Percentiles rank a stretch among this genome's conserved stretches.
phyloP scores from a whole-genome alignment of 2,113 vertebrate genomes.

The Callorhinus ursinus region DNA sequence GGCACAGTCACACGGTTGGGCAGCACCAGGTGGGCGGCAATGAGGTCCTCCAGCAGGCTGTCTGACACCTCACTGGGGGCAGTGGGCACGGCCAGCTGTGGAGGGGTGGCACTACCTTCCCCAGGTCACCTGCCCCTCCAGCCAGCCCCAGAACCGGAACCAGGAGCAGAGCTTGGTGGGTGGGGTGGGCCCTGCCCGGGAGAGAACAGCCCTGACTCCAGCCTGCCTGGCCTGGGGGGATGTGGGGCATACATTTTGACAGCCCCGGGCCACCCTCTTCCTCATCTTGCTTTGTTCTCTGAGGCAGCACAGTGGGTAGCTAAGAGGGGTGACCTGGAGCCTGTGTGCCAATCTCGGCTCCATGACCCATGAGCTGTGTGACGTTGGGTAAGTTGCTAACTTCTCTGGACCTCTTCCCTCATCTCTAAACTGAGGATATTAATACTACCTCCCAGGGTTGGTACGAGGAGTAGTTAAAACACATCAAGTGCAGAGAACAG shows the following conservation, averaged over 20 bases:
- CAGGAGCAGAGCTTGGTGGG: neutral
- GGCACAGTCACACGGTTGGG: conserved; percentile 97
- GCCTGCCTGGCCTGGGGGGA: neutral
- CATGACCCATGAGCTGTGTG: neutral
- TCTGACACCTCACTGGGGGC: conserved; percentile 91
- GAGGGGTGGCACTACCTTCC: neutral
- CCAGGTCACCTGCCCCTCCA: neutral
- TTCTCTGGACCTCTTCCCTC: neutral
- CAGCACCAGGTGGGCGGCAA: conserved; percentile 93
- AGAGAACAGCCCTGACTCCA: neutral
- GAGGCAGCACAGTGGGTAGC: neutral
- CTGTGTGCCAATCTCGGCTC: neutral
- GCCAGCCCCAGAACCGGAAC: neutral
- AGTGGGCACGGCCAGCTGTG: neutral
- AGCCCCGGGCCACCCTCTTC: neutral
- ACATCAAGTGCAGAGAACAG: neutral
- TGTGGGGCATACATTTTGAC: neutral
- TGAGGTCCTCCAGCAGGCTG: conserved; percentile 91
- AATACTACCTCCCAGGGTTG: neutral
- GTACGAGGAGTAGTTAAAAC: neutral
- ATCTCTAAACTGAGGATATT: neutral
- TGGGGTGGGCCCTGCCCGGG: neutral
- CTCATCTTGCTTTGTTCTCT: neutral
- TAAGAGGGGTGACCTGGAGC: neutral
- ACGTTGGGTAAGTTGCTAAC: too few species aligned